Evolutionary conservation across 2,888 invertebrate genomes (phyloP).

Genomic region (Beris morrisii): DNA sequence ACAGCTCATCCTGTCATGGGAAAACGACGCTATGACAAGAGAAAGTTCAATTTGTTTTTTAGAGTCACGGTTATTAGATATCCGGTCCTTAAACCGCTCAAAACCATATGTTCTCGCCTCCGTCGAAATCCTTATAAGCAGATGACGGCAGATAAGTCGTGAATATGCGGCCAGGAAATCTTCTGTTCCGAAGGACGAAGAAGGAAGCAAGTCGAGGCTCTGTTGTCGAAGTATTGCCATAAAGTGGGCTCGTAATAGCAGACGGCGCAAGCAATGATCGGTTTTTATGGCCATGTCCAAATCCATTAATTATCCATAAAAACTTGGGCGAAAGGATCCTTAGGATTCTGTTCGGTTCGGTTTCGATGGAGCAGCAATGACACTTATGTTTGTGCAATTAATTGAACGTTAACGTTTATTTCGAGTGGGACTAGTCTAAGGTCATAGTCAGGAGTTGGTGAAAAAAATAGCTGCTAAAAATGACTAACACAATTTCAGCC

Average conservation of each 20-base stretch:
- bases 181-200: no score
- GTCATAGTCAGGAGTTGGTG: no score
- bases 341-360: not conserved
- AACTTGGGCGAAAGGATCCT: conserved; percentile 6
- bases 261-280: not conserved
- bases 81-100: conserved; percentile 20
- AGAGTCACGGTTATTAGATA: conserved; percentile 14
- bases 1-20: no score
- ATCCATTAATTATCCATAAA: conserved; percentile 32
- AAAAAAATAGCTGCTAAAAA: no score
- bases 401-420: conserved; percentile 12
- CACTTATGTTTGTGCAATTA: conserved; percentile 16
- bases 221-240: no score
- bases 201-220: no score
- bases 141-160: not conserved
- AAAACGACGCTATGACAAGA: no score
- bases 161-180: not conserved
- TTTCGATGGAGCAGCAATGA: no score
- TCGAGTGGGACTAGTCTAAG: no score
- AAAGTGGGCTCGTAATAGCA: no score
- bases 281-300: conserved; percentile 18
- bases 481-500: no score
- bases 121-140: not conserved
- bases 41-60: no score
- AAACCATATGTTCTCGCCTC: conserved; percentile 13